Evolutionary conservation across 2,113 vertebrate species (phyloP).

Genomic region (Dissostichus mawsoni): DNA sequence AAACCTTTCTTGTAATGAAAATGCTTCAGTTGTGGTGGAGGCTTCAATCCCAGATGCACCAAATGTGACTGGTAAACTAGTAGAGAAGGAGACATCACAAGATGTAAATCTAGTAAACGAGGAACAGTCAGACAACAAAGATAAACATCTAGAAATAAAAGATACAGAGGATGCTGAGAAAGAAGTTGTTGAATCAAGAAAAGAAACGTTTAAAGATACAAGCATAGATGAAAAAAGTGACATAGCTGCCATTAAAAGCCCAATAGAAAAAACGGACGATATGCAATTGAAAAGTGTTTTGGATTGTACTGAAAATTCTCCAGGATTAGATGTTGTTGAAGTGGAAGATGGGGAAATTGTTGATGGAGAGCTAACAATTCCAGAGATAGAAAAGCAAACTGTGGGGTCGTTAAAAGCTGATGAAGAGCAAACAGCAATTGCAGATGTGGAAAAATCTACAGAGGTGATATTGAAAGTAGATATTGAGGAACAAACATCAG

Average conservation of each 20-base stretch:
- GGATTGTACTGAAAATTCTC: conserved; percentile 4
- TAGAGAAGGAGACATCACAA: conserved; percentile 26
- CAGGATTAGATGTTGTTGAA: not conserved
- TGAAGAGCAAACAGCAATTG: not conserved
- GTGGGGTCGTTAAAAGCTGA: conserved; percentile 7
- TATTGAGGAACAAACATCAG: conserved; percentile 4
- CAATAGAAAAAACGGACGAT: conserved; percentile 16
- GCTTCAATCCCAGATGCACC: conserved; percentile 13
- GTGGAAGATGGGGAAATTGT: not conserved
- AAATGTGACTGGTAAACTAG: not conserved
- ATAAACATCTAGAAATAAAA: conserved; percentile 21
- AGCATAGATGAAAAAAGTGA: conserved; percentile 24
- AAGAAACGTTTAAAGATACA: conserved; percentile 19
- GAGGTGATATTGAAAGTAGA: conserved; percentile 1
- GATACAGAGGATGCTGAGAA: conserved; percentile 9
- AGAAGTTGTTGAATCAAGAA: conserved; percentile 21
- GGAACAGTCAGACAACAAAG: conserved; percentile 1
- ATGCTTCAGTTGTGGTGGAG: not conserved
- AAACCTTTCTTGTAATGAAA: conserved; percentile 21
- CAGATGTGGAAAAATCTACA: not conserved
- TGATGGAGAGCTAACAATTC: conserved; percentile 8
- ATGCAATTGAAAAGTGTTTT: conserved; percentile 2
- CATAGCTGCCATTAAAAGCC: not conserved
- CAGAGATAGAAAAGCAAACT: conserved; percentile 25
- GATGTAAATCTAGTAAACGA: not conserved